These are phyloP conservation scores for Carassius gibelio DNA, from an alignment of 2,113 vertebrate genomes.

Conservation along the genomic window DNA sequence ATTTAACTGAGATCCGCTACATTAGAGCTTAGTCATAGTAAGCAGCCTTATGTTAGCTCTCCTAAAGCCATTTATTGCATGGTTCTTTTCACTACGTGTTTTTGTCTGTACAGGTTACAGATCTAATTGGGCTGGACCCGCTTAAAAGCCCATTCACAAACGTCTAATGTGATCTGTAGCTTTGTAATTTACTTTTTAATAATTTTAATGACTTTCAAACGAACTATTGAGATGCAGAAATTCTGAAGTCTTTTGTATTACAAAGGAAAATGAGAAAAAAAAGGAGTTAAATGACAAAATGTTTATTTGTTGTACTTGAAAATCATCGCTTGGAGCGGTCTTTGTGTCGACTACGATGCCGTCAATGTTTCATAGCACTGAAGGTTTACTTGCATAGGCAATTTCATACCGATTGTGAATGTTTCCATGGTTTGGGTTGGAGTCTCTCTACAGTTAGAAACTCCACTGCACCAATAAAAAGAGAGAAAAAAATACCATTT, in stretches of 20 bases:
- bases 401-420: constrained; percentile 67
- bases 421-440: constrained; percentile 62
- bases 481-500: constrained; percentile 47
- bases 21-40: constrained; percentile 61
- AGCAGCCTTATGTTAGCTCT: constrained; percentile 66
- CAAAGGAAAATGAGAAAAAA: constrained; percentile 11
- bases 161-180: constrained; percentile 60
- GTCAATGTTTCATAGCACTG: constrained; percentile 62
- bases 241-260: constrained; percentile 63
- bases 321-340: constrained; percentile 65
- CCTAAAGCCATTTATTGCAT: constrained; percentile 66
- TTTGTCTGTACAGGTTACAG: constrained; percentile 81
- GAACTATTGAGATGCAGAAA: constrained; percentile 66
- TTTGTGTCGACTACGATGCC: constrained; percentile 61
- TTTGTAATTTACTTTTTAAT: constrained; percentile 60
- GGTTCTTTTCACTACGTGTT: constrained; percentile 60
- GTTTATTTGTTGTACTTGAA: constrained; percentile 76
- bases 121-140: constrained; percentile 81
- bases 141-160: constrained; percentile 71
- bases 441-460: constrained; percentile 52
- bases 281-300: constrained; percentile 34
- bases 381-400: constrained; percentile 59
- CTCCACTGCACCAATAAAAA: constrained; percentile 21
- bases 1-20: constrained; percentile 42
- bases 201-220: constrained; percentile 63